These are phyloP conservation scores for Sapajus apella DNA, from an alignment of 2,113 vertebrate genomes.

Conservation along the genomic window DNA sequence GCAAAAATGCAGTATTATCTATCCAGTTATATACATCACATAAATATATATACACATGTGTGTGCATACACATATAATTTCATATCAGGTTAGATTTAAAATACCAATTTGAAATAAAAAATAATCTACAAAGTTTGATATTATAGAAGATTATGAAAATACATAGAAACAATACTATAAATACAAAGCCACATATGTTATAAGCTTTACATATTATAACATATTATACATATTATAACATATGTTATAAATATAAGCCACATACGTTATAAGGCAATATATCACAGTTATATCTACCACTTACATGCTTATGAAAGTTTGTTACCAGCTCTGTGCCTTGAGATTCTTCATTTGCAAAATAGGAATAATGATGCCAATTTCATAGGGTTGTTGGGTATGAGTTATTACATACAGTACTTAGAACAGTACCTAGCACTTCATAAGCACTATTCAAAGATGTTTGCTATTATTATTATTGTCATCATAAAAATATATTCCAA, in stretches of 20 bases:
- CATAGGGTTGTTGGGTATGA: neutral
- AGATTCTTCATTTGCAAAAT: neutral
- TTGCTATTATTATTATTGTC: neutral
- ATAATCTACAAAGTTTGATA: neutral
- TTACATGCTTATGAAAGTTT: neutral
- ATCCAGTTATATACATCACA: neutral
- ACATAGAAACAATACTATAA: neutral
- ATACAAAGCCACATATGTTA: neutral
- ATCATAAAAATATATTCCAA: neutral
- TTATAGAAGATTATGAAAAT: slow-evolving; percentile 22
- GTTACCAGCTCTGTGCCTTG: neutral
- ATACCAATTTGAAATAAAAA: neutral
- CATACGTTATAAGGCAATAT: neutral
- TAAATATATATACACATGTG: neutral
- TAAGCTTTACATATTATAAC: neutral
- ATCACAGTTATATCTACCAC: neutral
- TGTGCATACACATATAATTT: neutral
- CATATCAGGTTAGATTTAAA: neutral
- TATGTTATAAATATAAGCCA: neutral
- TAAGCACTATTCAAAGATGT: neutral
- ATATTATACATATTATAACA: too few species aligned
- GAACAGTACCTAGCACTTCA: neutral
- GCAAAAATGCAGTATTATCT: neutral
- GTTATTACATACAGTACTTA: neutral
- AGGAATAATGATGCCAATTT: neutral